Evolutionary conservation across 2,113 vertebrate genomes (phyloP).

Genomic region (Cephalophus harveyi): DNA sequence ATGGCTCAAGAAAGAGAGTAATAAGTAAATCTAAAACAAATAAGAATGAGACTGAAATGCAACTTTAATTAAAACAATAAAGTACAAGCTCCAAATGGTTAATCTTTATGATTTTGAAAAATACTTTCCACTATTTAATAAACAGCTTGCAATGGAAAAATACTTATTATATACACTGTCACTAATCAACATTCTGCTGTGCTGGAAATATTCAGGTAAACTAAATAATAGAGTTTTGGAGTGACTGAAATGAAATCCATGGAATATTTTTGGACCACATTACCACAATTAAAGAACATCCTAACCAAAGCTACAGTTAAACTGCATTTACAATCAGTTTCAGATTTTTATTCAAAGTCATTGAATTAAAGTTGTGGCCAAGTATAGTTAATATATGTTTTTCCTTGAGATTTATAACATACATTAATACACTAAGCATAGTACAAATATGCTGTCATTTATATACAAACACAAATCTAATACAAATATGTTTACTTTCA

Average conservation of each 20-base stretch:
- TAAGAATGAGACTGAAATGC: neutral
- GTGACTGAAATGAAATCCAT: neutral
- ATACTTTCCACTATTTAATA: neutral
- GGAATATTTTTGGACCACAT: neutral
- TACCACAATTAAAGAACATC: neutral
- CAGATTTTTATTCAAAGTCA: neutral
- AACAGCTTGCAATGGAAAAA: neutral
- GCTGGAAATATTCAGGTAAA: neutral
- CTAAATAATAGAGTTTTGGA: neutral
- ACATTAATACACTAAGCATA: neutral
- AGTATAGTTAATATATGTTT: neutral
- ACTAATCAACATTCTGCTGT: neutral
- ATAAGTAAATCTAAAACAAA: neutral
- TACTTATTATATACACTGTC: neutral
- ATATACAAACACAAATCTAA: neutral
- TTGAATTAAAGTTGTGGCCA: neutral
- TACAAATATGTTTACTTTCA: neutral
- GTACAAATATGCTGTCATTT: neutral
- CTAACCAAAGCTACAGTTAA: neutral
- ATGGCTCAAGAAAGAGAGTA: neutral
- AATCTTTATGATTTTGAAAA: neutral
- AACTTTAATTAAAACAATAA: neutral
- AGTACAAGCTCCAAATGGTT: neutral
- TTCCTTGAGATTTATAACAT: neutral
- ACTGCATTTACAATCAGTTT: neutral